A percentile compares a stretch with the other conserved stretches of the same genome.
These are phyloP conservation scores for Struthidea cinerea DNA, from an alignment of 2,113 vertebrate genomes.

Conservation along the genomic window DNA sequence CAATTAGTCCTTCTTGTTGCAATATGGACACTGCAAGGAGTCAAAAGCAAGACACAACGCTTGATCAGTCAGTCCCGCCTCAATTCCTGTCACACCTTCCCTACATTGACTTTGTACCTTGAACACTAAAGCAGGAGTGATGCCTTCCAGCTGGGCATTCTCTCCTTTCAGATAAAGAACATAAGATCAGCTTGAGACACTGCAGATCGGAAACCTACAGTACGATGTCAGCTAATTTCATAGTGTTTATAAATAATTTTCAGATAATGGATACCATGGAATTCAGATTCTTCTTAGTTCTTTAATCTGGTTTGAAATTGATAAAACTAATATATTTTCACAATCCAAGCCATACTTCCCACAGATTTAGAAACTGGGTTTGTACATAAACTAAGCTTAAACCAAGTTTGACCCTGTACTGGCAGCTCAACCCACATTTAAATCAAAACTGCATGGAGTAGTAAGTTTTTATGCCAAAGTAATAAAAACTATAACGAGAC, in stretches of 20 bases:
- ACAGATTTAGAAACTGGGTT: neutral
- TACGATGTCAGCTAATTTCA: neutral
- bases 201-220: neutral
- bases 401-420: neutral
- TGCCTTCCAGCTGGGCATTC: neutral
- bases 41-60: neutral
- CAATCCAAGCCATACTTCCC: neutral
- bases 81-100: neutral
- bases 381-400: neutral
- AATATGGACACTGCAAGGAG: neutral
- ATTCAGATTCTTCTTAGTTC: neutral
- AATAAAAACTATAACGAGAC: slow-evolving; percentile 1
- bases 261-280: neutral
- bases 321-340: neutral
- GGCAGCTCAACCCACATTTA: neutral
- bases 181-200: neutral
- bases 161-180: neutral
- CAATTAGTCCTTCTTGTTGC: neutral
- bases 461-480: neutral
- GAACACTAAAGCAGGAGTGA: neutral
- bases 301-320: neutral
- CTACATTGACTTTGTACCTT: neutral
- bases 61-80: neutral
- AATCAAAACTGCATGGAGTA: neutral
- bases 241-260: neutral